phyloP scores from a whole-genome alignment of 1,140 invertebrate species.

The Pseudomyrmex concolor region DNA sequence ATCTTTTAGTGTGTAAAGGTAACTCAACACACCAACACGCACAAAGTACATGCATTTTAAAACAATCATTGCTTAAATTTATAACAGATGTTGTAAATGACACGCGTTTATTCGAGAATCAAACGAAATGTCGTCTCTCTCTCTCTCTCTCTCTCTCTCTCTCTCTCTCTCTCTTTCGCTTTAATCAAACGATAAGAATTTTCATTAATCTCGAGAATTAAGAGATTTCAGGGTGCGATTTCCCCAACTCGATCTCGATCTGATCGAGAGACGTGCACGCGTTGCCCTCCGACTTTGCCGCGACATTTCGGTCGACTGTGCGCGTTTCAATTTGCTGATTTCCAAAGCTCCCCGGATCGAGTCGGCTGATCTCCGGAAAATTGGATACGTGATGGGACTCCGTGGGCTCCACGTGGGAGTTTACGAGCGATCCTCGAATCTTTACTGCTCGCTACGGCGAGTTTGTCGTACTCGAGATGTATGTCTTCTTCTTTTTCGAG shows the following conservation, averaged over 20 bases:
- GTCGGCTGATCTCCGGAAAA: slow-evolving; percentile 81
- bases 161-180: not conserved
- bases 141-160: not conserved
- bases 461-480: slow-evolving; percentile 42
- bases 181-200: not conserved
- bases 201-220: not conserved
- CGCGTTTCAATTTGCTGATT: slow-evolving; percentile 78
- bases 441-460: slow-evolving; percentile 63
- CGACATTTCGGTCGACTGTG: slow-evolving; percentile 45
- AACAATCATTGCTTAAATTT: not conserved
- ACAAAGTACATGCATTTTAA: too few species aligned
- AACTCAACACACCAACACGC: too few species aligned
- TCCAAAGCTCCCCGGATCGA: slow-evolving; percentile 79
- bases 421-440: slow-evolving; percentile 75
- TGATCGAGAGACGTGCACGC: slow-evolving; percentile 12
- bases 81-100: not conserved
- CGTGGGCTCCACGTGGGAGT: slow-evolving; percentile 74
- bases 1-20: too few species aligned
- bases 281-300: slow-evolving; percentile 38
- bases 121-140: not conserved
- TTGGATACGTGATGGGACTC: slow-evolving; percentile 84
- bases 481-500: slow-evolving; percentile 33
- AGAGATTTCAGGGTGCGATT: not conserved
- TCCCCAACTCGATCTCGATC: slow-evolving; percentile 9
- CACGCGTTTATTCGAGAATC: not conserved